Conservation (phyloP, 2,797 vertebrate species). For the Manis crassicaudata region DNA sequence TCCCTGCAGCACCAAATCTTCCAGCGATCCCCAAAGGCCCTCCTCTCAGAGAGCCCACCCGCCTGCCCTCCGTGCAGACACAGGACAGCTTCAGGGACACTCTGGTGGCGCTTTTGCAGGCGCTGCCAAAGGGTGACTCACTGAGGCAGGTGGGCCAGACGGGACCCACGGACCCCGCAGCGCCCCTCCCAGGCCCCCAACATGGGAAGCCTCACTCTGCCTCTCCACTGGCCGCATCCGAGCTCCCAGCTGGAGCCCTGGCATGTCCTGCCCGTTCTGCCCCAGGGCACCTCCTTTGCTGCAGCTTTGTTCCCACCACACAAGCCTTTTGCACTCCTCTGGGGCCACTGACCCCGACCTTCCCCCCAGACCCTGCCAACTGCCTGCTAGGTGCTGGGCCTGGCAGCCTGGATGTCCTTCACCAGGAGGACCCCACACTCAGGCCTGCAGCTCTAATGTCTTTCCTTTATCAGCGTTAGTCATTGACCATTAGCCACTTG, state of each 20-base stretch:
- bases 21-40: background rate
- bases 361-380: background rate
- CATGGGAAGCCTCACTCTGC: too few relatives aligned
- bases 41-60: fast-evolving
- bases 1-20: background rate
- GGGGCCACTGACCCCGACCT: background rate
- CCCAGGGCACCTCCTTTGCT: too few relatives aligned
- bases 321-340: background rate
- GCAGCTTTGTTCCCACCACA: fast-evolving
- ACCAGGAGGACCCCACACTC: too few relatives aligned
- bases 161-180: fast-evolving
- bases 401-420: too few relatives aligned
- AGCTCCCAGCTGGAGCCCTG: background rate
- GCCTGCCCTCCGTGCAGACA: background rate
- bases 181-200: background rate
- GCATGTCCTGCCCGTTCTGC: fast-evolving
- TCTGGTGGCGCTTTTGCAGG: background rate
- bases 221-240: too few relatives aligned
- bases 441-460: too few relatives aligned
- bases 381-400: fast-evolving
- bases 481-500: background rate
- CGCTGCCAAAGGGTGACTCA: too few relatives aligned
- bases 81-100: background rate
- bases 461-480: background rate
- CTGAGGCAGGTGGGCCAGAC: too few relatives aligned